phyloP scores from a whole-genome alignment of 2,113 vertebrate species.

The Callospermophilus lateralis region DNA sequence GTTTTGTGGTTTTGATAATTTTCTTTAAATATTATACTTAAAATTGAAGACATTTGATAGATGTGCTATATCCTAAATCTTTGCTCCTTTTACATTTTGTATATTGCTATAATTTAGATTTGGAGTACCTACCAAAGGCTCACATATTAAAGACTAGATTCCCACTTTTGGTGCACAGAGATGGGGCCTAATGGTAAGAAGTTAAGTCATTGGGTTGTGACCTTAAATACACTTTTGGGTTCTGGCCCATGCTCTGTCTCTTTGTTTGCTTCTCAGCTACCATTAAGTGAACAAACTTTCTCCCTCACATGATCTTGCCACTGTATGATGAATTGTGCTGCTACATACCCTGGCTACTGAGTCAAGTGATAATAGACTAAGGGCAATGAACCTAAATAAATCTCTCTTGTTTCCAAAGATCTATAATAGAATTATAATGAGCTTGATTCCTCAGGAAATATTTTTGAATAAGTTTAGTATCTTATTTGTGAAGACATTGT shows the following conservation, averaged over 20 bases:
- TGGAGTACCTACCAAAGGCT: not conserved
- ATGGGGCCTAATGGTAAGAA: too few relatives aligned
- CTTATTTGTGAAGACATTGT: not conserved
- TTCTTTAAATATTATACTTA: not conserved
- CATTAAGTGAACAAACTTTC: not conserved
- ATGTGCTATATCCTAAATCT: not conserved
- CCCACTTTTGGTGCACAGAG: not conserved
- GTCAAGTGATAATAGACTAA: not conserved
- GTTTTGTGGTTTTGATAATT: not conserved
- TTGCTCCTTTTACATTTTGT: not conserved
- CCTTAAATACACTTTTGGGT: not conserved
- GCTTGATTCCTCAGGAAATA: not conserved
- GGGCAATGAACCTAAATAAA: not conserved
- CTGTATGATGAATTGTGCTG: not conserved
- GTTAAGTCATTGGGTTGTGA: rapidly evolving
- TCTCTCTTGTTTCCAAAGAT: not conserved
- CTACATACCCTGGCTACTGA: not conserved
- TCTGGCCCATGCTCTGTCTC: not conserved
- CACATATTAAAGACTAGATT: not conserved
- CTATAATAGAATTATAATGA: constrained; percentile 13
- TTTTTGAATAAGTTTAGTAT: not conserved
- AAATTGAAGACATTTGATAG: not conserved
- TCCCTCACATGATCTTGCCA: not conserved
- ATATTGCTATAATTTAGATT: not conserved
- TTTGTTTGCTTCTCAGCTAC: not conserved